Percentiles rank a stretch among this genome's conserved stretches.
Evolutionary conservation across 2,888 invertebrate genomes (phyloP).

Genomic region (Sinodicranocentrus sp.): DNA sequence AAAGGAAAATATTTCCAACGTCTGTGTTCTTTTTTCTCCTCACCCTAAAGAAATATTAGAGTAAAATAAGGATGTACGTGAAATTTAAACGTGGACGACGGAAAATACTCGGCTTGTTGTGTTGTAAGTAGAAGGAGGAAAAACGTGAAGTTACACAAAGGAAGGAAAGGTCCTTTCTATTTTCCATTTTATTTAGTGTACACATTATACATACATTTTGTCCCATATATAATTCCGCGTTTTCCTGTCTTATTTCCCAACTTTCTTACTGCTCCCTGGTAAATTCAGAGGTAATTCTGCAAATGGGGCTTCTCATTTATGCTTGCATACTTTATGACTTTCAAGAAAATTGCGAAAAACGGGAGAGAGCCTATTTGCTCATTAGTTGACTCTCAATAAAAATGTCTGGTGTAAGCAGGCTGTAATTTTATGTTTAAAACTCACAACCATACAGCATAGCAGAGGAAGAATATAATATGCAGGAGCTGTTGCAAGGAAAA

Average conservation of each 20-base stretch:
- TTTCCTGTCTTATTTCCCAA: too few relatives aligned
- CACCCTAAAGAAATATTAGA: conserved; percentile 29
- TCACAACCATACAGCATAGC: too few relatives aligned
- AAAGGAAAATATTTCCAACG: neutral
- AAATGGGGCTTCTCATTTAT: conserved; percentile 62
- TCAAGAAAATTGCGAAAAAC: conserved; percentile 51
- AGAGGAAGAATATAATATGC: too few relatives aligned
- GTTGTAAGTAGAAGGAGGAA: too few relatives aligned
- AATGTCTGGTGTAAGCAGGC: conserved; percentile 34
- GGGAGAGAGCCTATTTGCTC: conserved; percentile 55
- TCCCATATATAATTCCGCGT: too few relatives aligned
- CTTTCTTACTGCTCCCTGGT: too few relatives aligned
- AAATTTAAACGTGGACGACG: conserved; percentile 46
- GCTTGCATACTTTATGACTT: conserved; percentile 55
- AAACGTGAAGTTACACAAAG: neutral
- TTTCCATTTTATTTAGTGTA: neutral
- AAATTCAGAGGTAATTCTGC: conserved; percentile 56
- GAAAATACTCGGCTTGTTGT: too few relatives aligned
- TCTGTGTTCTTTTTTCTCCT: conserved; percentile 4
- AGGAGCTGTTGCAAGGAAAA: conserved; percentile 2
- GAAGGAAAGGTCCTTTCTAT: neutral
- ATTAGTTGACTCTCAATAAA: conserved; percentile 61
- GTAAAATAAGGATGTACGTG: conserved; percentile 40
- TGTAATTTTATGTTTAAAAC: conserved; percentile 20
- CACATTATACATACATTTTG: too few relatives aligned